Conservation (phyloP, 2,888 invertebrate genomes). For the Mimumesa dahlbomi region DNA sequence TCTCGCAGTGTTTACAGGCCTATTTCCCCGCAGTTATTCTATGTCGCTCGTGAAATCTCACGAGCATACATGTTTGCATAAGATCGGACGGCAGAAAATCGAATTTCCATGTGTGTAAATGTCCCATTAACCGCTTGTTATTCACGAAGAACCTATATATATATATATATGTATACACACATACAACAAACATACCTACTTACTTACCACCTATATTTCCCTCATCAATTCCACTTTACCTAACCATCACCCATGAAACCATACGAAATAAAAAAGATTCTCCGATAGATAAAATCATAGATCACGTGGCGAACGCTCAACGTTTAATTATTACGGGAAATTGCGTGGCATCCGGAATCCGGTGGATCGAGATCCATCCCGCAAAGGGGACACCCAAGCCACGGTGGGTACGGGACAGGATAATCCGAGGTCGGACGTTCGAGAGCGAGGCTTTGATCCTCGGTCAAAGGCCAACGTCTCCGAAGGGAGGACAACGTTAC, state of each 20-base stretch:
- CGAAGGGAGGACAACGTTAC: slow-evolving; percentile 62
- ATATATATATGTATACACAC: too few relatives aligned
- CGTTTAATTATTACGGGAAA: slow-evolving; percentile 9
- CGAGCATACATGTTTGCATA: too few relatives aligned
- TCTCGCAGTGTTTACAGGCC: slow-evolving; percentile 5
- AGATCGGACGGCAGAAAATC: too few relatives aligned
- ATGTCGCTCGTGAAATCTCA: slow-evolving; percentile 15
- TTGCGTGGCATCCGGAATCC: slow-evolving; percentile 34
- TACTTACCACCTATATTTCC: too few relatives aligned
- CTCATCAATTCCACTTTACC: too few relatives aligned
- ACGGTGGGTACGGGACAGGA: slow-evolving; percentile 13
- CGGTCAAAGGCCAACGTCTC: slow-evolving; percentile 73
- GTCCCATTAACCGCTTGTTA: too few relatives aligned
- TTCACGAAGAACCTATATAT: too few relatives aligned
- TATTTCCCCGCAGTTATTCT: slow-evolving; percentile 9
- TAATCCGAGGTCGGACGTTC: slow-evolving; percentile 41
- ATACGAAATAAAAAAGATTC: too few relatives aligned
- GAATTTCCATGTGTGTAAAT: too few relatives aligned
- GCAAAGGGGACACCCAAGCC: too few relatives aligned
- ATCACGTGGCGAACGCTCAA: background rate
- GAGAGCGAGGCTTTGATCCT: slow-evolving; percentile 72
- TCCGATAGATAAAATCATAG: background rate
- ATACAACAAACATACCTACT: too few relatives aligned
- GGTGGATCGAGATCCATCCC: slow-evolving; percentile 27
- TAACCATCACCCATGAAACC: too few relatives aligned